Evolutionary conservation across 2,113 vertebrate genomes (phyloP).

Genomic region (Poeciliopsis turrubarensis): DNA sequence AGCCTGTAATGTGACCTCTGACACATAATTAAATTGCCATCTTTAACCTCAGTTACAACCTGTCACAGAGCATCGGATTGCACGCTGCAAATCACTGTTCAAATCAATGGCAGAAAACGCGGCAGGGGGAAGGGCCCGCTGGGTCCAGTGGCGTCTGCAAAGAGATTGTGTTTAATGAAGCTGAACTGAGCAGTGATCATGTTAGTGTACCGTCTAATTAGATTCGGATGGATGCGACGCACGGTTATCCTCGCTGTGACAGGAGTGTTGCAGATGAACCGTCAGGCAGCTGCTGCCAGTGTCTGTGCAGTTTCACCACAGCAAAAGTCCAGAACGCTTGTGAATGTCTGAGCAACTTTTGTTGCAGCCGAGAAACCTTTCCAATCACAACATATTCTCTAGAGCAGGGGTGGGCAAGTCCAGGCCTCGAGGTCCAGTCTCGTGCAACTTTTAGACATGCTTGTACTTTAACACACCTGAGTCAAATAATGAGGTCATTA

Average conservation of each 20-base stretch:
- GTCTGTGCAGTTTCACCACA: constrained; percentile 3
- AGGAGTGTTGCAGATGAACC: constrained; percentile 25
- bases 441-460: no score
- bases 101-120: constrained; percentile 61
- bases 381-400: no score
- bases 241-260: constrained; percentile 10
- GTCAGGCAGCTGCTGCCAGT: neutral
- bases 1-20: constrained; percentile 77
- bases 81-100: constrained; percentile 71
- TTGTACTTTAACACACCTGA: no score
- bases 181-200: constrained; percentile 66
- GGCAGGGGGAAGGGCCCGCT: constrained; percentile 25
- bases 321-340: neutral
- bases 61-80: constrained; percentile 72
- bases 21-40: constrained; percentile 82
- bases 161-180: constrained; percentile 67
- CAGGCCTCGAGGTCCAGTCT: no score
- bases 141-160: constrained; percentile 16
- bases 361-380: neutral
- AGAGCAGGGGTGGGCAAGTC: no score
- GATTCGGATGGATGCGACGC: constrained; percentile 35
- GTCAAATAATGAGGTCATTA: no score
- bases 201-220: constrained; percentile 57
- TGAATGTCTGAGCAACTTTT: neutral
- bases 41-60: constrained; percentile 80